Percentiles rank a stretch among this genome's conserved stretches.
Conservation (phyloP, 2,113 vertebrate species). For the Thamnaconus septentrionalis region DNA sequence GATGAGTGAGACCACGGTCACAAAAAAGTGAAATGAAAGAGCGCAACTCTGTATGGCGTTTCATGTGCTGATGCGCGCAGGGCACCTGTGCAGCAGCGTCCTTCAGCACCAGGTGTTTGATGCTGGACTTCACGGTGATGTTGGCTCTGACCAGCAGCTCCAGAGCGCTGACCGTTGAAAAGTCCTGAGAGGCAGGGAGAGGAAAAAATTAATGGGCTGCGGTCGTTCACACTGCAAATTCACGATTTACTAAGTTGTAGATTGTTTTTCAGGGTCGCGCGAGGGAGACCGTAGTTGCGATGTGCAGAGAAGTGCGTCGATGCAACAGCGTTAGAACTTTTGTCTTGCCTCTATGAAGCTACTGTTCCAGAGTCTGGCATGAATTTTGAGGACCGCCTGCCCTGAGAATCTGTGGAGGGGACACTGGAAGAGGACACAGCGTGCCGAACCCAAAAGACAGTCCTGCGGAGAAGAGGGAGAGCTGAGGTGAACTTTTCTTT, state of each 20-base stretch:
- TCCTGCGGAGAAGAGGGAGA: constrained; percentile 72
- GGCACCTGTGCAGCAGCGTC: constrained; percentile 82
- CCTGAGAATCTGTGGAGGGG: constrained; percentile 87
- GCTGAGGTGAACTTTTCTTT: background rate
- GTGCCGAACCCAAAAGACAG: constrained; percentile 82
- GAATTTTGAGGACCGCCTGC: constrained; percentile 77
- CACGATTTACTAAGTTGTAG: too few relatives aligned
- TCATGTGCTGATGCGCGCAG: background rate
- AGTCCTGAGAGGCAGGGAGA: constrained; percentile 77
- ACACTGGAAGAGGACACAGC: constrained; percentile 83
- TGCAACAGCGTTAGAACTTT: background rate
- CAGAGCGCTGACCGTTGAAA: constrained; percentile 80
- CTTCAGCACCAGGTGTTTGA: constrained; percentile 84
- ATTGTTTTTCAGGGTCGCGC: too few relatives aligned
- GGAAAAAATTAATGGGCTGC: background rate
- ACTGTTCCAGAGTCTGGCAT: constrained; percentile 89
- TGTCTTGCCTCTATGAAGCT: constrained; percentile 88
- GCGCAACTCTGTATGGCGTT: background rate
- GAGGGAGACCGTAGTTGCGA: constrained; percentile 1
- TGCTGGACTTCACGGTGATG: constrained; percentile 87
- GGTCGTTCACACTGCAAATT: too few relatives aligned
- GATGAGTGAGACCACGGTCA: background rate
- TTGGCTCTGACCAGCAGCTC: constrained; percentile 86
- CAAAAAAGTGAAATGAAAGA: background rate
- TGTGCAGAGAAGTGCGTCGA: background rate